Percentiles rank a stretch among this genome's conserved stretches.
Evolutionary conservation across 2,113 vertebrate species (phyloP).

Genomic region (Megaceryle maxima): DNA sequence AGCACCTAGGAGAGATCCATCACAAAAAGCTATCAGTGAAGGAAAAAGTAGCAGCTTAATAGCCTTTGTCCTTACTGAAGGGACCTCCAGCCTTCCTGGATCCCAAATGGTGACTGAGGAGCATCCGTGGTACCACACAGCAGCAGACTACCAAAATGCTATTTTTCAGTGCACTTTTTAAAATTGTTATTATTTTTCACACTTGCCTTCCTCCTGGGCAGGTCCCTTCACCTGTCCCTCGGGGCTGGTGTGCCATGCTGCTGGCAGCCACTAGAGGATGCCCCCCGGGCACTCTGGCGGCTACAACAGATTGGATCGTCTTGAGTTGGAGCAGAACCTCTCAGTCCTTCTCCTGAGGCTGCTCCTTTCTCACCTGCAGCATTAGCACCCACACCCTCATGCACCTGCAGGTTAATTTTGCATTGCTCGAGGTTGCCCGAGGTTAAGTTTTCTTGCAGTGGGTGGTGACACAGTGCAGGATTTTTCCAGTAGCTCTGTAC

Average conservation of each 20-base stretch:
- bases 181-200: background rate
- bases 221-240: background rate
- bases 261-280: constrained; percentile 9
- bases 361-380: background rate
- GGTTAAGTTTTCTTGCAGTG: background rate
- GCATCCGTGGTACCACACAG: rapidly evolving
- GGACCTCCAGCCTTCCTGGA: background rate
- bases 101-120: background rate
- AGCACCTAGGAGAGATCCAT: background rate
- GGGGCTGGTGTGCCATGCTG: background rate
- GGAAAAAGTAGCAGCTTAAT: background rate
- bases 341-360: background rate
- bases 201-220: background rate
- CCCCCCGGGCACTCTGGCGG: background rate
- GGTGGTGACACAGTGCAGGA: rapidly evolving
- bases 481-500: background rate
- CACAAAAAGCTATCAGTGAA: background rate
- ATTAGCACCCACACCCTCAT: background rate
- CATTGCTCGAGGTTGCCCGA: background rate
- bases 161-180: background rate
- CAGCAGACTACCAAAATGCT: background rate
- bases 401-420: background rate
- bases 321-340: background rate
- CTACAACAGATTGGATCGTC: background rate
- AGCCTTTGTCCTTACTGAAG: background rate